Evolutionary conservation across 2,113 vertebrate genomes (phyloP), one percentile per base, ranked within the genome.

Genomic region (Sakesphorus luctuosus): DNA sequence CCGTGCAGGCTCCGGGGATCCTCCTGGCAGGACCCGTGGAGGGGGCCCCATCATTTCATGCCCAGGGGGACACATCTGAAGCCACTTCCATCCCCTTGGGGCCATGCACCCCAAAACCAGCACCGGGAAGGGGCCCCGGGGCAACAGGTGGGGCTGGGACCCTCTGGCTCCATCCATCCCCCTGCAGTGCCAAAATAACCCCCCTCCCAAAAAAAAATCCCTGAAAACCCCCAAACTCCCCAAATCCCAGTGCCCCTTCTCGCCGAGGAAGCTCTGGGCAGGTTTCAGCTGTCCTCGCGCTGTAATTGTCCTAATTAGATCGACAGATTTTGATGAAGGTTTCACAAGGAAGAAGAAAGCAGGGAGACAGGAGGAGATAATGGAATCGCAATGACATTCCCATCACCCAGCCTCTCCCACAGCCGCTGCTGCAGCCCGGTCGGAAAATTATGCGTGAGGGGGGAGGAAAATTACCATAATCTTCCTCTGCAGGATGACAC

Each of bases 231-330:
- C 61, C 6, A 50, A 20, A 0, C 3, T 49, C 36, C 14, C 14
- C 65, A 65, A 44, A 2, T 2, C 15, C n/a, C 0, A 0, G 9
- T 18, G 6, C 3, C n/a, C 20, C 18, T 9, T 31, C 52, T 55
- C 11, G 63, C 31, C 2, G 2, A 66, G 24, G 74, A 15, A 7
- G 69, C 35, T 43, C 43, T 20, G 94, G 91, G 86, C 33, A 59
- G 59, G 59, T 58, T 75, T 96, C 97, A 78, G 88, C 90, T 94
- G 95, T 92, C 97, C 97, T 91, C 74, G 4, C 53, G 44, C 95
- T 90, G 86, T 97, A 97, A 98, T 97, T 98, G 98, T 97, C 97
- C 97, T 98, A 98, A 98, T 98, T 98, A 98, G 97, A 97, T 95
- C 90, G 95, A 93, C 95, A 96, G 97, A 96, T 97, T 97, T 95